phyloP scores from a whole-genome alignment of 2,797 vertebrate genomes.

The Chiroxiphia lanceolata region DNA sequence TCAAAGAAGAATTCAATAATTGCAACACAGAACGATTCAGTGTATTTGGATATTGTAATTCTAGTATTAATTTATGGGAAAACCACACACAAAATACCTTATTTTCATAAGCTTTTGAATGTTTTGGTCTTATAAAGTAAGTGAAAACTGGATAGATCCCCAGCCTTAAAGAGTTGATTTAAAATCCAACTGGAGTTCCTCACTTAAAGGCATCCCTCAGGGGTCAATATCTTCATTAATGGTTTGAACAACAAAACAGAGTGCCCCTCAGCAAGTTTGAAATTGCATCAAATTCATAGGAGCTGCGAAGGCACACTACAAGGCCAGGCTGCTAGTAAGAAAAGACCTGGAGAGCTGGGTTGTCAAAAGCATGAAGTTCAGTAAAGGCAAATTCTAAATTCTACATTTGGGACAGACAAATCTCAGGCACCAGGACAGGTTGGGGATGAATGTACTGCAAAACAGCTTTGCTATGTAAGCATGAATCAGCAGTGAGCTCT shows the following conservation, averaged over 20 bases:
- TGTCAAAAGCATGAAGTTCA: background rate
- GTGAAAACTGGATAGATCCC: background rate
- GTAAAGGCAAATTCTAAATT: background rate
- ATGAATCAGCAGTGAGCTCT: background rate
- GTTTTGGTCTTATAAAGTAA: background rate
- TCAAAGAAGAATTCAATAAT: background rate
- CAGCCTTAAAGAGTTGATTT: background rate
- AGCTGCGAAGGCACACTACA: background rate
- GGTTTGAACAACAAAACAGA: background rate
- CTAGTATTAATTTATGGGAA: background rate
- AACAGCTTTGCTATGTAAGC: background rate
- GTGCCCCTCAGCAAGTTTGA: background rate
- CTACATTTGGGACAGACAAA: background rate
- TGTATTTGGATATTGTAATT: background rate
- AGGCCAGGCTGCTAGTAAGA: background rate
- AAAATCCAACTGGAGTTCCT: background rate
- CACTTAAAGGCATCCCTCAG: background rate
- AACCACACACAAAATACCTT: background rate
- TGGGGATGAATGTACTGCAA: rapidly evolving
- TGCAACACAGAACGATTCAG: background rate
- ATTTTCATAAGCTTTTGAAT: background rate
- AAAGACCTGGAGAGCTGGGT: background rate
- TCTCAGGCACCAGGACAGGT: background rate
- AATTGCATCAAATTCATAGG: background rate
- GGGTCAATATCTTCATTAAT: background rate